These are phyloP conservation scores for Eilema griseolum DNA, from an alignment of 2,888 invertebrate species.

Conservation along the genomic window DNA sequence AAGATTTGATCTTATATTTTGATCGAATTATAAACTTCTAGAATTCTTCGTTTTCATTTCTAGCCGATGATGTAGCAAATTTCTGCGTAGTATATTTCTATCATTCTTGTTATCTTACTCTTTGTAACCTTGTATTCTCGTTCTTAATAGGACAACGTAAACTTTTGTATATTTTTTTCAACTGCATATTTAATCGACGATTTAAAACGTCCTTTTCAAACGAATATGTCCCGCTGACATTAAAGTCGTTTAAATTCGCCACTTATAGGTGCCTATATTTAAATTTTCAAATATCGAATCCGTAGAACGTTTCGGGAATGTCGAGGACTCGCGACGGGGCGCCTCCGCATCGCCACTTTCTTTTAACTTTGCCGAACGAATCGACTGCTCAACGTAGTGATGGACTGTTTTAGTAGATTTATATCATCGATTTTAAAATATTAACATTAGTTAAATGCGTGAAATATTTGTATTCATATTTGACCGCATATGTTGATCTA, in stretches of 20 bases:
- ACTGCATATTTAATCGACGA: slow-evolving; percentile 27
- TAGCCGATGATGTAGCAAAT: background rate
- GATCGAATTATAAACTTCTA: background rate
- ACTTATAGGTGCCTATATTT: slow-evolving; percentile 57
- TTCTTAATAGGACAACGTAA: slow-evolving; percentile 21
- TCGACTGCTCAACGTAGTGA: slow-evolving; percentile 53
- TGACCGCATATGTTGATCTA: background rate
- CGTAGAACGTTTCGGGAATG: slow-evolving; percentile 66
- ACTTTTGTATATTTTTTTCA: slow-evolving; percentile 18
- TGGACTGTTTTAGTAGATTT: slow-evolving; percentile 57
- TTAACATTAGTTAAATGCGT: slow-evolving; percentile 39
- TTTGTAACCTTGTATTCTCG: slow-evolving; percentile 22
- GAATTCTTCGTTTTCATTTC: background rate
- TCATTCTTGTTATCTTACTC: slow-evolving; percentile 7
- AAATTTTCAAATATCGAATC: slow-evolving; percentile 61
- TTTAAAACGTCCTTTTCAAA: slow-evolving; percentile 45
- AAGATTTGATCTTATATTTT: background rate
- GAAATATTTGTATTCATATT: slow-evolving; percentile 26
- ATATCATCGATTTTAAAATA: slow-evolving; percentile 54
- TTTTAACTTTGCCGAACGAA: slow-evolving; percentile 76
- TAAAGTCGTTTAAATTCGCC: slow-evolving; percentile 56
- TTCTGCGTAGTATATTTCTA: slow-evolving; percentile 8
- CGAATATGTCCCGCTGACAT: slow-evolving; percentile 52
- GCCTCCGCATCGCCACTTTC: slow-evolving; percentile 72
- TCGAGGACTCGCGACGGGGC: slow-evolving; percentile 74